Percentiles rank a stretch among this genome's conserved stretches.
phyloP scores from a whole-genome alignment of 2,113 vertebrate genomes.

The Colistium nudipinnis region DNA sequence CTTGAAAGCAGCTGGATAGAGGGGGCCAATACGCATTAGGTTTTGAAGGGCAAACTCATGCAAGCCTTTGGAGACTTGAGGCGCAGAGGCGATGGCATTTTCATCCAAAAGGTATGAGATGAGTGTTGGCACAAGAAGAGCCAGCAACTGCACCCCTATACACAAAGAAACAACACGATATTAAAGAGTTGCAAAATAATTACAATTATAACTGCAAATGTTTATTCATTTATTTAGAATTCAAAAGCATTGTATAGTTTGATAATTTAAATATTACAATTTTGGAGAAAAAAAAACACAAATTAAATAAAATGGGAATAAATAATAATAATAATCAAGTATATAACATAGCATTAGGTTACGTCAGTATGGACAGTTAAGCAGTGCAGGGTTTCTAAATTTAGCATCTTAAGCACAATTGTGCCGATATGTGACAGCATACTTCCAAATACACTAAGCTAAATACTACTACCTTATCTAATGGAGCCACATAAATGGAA shows the following conservation, averaged over 20 bases:
- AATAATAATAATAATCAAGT: not conserved
- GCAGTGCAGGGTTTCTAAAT: conserved; percentile 34
- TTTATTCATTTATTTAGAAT: no score
- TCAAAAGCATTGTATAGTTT: no score
- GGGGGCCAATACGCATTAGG: conserved; percentile 96
- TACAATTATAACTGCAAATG: no score
- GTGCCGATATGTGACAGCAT: conserved; percentile 19
- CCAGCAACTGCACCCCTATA: conserved; percentile 93
- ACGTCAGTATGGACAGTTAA: conserved; percentile 40
- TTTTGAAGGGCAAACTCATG: conserved; percentile 98
- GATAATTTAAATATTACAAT: no score
- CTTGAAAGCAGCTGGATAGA: conserved; percentile 97
- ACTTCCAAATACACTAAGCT: conserved; percentile 31
- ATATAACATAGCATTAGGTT: no score
- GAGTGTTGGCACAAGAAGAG: conserved; percentile 94
- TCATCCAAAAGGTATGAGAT: conserved; percentile 97
- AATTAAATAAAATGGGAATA: not conserved
- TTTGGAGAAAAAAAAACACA: not conserved
- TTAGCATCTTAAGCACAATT: conserved; percentile 26
- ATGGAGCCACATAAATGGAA: conserved; percentile 38
- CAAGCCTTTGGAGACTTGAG: conserved; percentile 87
- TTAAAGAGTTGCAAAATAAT: not conserved
- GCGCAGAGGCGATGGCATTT: conserved; percentile 88
- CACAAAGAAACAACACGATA: conserved; percentile 18
- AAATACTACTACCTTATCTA: conserved; percentile 35